phyloP scores from a whole-genome alignment of 1,140 invertebrate genomes.

The Planococcus citri region DNA sequence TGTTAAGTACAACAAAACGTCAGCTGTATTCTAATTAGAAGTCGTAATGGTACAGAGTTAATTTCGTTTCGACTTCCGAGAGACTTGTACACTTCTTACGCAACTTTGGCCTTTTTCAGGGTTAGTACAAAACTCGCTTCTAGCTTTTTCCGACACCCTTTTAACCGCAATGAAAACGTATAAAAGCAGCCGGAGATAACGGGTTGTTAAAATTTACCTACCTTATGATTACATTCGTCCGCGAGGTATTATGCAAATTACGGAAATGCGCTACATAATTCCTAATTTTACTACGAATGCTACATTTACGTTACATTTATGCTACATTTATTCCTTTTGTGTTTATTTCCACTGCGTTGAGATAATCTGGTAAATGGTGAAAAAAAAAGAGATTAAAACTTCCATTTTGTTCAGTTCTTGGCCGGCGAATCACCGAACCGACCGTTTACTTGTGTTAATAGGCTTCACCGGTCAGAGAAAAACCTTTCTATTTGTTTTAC shows the following conservation, averaged over 20 bases:
- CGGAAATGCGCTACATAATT: slow-evolving; percentile 6
- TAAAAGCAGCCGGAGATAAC: not conserved
- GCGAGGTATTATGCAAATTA: not conserved
- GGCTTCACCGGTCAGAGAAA: not conserved
- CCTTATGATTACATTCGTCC: not conserved
- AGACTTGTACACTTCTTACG: not conserved
- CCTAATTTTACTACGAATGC: not conserved
- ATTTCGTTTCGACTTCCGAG: not conserved
- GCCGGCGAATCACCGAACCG: not conserved
- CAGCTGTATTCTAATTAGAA: not conserved
- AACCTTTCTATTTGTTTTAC: not conserved
- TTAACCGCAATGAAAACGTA: not conserved
- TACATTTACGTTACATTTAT: slow-evolving; percentile 8
- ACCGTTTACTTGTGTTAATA: not conserved
- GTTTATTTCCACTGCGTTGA: not conserved
- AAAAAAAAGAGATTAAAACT: not conserved
- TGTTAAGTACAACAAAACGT: not conserved
- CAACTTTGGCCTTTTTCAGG: not conserved
- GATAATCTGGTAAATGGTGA: not conserved
- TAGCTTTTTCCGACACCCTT: not conserved
- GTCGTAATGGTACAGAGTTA: not conserved
- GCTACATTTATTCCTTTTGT: slow-evolving; percentile 3
- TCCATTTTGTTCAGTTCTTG: not conserved
- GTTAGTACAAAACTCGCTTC: not conserved
- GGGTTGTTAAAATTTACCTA: not conserved